A percentile compares a stretch with the other conserved stretches of the same genome.
Evolutionary conservation across 2,113 vertebrate genomes (phyloP).

Genomic region (Alethe diademata): DNA sequence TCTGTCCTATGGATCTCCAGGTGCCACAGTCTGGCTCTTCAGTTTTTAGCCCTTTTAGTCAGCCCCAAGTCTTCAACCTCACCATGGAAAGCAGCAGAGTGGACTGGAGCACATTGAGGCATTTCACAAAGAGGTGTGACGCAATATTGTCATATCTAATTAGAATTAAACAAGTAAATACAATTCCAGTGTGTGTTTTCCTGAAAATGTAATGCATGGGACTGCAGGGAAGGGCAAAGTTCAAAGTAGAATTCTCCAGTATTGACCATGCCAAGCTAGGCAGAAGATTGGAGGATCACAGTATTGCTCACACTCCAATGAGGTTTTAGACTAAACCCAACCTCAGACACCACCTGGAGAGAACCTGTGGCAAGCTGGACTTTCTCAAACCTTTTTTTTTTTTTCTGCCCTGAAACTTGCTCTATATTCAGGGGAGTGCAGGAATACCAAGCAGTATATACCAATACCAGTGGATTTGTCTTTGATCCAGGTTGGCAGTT

Average conservation of each 20-base stretch:
- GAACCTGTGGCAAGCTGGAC: background rate
- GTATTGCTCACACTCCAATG: background rate
- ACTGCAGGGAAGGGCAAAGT: background rate
- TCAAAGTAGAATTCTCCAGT: background rate
- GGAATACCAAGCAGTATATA: background rate
- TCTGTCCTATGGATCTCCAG: background rate
- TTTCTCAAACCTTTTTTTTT: background rate
- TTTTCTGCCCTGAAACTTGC: background rate
- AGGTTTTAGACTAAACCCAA: background rate
- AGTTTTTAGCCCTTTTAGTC: background rate
- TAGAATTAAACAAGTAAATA: background rate
- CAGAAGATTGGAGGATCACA: background rate
- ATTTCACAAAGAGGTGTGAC: background rate
- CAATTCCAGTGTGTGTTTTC: background rate
- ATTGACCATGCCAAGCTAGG: background rate
- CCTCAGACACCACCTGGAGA: background rate
- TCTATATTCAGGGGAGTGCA: background rate
- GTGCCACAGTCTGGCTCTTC: background rate
- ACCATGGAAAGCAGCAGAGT: background rate
- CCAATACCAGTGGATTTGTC: background rate
- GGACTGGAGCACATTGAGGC: background rate
- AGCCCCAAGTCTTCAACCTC: background rate
- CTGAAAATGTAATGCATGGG: background rate
- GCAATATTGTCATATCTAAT: background rate
- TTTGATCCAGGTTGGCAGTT: conserved; percentile 17